phyloP scores from a whole-genome alignment of 2,113 vertebrate genomes.

The Delphinapterus leucas region DNA sequence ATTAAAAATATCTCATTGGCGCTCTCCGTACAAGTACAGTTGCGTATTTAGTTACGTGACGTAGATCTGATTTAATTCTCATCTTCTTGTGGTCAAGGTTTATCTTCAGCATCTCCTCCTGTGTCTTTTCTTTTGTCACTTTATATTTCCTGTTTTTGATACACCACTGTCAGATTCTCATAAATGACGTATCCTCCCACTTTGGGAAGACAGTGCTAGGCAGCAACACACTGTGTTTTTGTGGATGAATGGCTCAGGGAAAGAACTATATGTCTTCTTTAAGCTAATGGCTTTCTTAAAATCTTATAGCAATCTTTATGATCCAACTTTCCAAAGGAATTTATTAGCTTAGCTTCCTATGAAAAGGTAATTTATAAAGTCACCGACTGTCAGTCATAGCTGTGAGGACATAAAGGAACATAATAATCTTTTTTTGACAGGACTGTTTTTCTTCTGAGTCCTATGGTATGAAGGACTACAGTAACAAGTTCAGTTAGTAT shows the following conservation, averaged over 20 bases:
- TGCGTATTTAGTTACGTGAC: background rate
- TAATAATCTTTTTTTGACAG: background rate
- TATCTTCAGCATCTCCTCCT: background rate
- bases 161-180: background rate
- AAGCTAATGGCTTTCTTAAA: slow-evolving; percentile 17
- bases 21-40: background rate
- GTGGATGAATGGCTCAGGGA: background rate
- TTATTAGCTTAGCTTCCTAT: background rate
- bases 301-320: slow-evolving; percentile 26
- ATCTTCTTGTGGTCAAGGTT: background rate
- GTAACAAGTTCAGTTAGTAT: background rate
- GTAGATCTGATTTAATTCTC: background rate
- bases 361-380: background rate
- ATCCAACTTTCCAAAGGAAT: background rate
- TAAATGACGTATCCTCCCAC: background rate
- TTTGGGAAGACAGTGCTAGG: background rate
- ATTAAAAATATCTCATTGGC: no score
- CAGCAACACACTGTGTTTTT: background rate
- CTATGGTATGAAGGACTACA: background rate
- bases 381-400: background rate
- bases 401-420: background rate
- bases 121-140: background rate
- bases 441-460: background rate
- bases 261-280: background rate
- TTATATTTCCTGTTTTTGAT: background rate